Evolutionary conservation across 1,140 invertebrate species (phyloP).

Genomic region (Caenorhabditis latens): DNA sequence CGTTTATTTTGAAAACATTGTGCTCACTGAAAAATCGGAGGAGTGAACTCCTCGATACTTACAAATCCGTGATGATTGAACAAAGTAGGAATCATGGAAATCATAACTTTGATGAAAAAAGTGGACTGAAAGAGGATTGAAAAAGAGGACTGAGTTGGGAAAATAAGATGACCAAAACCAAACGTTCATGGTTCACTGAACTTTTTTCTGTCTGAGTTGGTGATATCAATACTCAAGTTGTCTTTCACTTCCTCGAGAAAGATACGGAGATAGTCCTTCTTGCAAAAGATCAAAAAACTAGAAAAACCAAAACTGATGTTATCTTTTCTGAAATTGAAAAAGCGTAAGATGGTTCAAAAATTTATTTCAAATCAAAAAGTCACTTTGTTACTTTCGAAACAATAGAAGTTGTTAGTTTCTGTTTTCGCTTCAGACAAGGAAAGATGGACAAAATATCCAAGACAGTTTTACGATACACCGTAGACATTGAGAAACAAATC

Average conservation of each 20-base stretch:
- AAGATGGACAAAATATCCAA: not conserved
- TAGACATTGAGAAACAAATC: conserved; percentile 2
- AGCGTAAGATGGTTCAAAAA: too few relatives aligned
- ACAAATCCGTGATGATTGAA: conserved; percentile 1
- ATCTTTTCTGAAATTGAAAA: too few relatives aligned
- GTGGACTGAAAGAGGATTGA: not conserved
- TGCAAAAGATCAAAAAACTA: too few relatives aligned
- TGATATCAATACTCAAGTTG: not conserved
- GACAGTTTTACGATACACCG: not conserved
- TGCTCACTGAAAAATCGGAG: not conserved
- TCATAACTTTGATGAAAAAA: not conserved
- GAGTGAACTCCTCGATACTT: not conserved
- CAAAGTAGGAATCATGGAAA: not conserved
- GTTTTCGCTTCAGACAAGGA: not conserved
- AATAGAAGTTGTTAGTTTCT: not conserved
- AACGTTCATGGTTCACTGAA: not conserved
- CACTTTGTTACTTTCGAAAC: not conserved
- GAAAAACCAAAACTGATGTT: too few relatives aligned
- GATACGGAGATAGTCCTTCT: not conserved
- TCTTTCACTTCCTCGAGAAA: not conserved
- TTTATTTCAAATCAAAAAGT: too few relatives aligned
- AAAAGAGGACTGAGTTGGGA: not conserved
- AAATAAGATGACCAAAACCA: not conserved
- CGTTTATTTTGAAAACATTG: too few relatives aligned
- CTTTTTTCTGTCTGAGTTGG: not conserved